phyloP scores from a whole-genome alignment of 1,140 invertebrate genomes.

The Cardiocondyla obscurior region DNA sequence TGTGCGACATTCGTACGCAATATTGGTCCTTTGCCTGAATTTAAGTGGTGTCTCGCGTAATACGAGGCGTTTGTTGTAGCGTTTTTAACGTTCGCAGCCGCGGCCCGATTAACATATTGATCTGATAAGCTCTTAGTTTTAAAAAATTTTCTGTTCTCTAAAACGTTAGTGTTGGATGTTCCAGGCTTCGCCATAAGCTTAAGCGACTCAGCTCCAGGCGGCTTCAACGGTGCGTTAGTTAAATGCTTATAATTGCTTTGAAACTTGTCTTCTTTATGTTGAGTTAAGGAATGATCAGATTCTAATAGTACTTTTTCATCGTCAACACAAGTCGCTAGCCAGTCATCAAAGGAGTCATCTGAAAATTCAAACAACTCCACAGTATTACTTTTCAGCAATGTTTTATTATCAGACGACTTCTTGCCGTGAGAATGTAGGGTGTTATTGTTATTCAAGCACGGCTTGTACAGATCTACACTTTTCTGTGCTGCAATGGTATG shows the following conservation, averaged over 20 bases:
- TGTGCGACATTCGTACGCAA: background rate
- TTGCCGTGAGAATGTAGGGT: background rate
- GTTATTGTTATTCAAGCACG: constrained; percentile 33
- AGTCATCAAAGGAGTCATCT: constrained; percentile 77
- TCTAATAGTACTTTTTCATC: constrained; percentile 61
- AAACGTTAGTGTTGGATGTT: background rate
- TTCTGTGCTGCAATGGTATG: background rate
- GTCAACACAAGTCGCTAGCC: constrained; percentile 66
- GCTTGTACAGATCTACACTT: background rate
- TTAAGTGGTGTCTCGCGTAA: background rate
- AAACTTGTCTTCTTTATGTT: background rate
- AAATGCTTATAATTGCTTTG: constrained; percentile 30
- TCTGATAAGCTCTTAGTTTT: constrained; percentile 75
- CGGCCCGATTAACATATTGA: constrained; percentile 54
- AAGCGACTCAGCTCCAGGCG: background rate
- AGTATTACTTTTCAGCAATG: background rate
- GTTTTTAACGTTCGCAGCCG: background rate
- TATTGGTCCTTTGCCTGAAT: background rate
- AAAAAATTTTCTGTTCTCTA: constrained; percentile 73
- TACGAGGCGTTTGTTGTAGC: constrained; percentile 45
- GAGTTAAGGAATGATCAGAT: constrained; percentile 17
- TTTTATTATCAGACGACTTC: background rate
- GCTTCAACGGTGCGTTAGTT: background rate
- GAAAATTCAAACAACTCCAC: constrained; percentile 60
- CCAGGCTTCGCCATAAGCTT: background rate